phyloP scores from a whole-genome alignment of 2,888 invertebrate genomes.

The Cephus pygmeus region DNA sequence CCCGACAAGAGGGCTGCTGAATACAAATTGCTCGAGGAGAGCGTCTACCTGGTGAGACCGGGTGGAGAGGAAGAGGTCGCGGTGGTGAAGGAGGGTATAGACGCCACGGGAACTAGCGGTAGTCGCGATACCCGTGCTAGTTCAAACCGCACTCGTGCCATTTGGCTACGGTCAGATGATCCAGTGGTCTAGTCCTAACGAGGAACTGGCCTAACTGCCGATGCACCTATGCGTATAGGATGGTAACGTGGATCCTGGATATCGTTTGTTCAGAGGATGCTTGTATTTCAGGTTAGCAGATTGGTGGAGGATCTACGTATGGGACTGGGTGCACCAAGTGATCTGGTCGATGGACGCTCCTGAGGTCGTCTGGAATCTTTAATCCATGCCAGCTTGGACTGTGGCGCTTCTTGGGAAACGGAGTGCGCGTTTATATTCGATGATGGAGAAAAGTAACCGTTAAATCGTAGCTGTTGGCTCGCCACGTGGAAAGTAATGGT shows the following conservation, averaged over 20 bases:
- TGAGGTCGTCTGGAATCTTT: not conserved
- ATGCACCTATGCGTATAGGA: not conserved
- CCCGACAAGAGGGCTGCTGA: slow-evolving; percentile 55
- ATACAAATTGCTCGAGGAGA: slow-evolving; percentile 58
- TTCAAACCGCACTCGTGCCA: not conserved
- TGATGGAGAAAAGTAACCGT: not conserved
- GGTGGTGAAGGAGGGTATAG: slow-evolving; percentile 4
- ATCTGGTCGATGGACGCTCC: not conserved
- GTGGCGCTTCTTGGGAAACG: not conserved
- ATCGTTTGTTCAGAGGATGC: not conserved
- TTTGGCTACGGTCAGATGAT: not conserved
- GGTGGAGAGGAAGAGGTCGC: not conserved
- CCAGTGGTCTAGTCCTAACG: not conserved
- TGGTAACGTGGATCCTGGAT: not conserved
- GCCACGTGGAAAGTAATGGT: slow-evolving; percentile 40
- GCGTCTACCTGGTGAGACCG: slow-evolving; percentile 3
- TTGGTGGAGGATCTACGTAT: not conserved
- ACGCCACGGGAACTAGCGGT: not conserved
- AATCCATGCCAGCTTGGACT: not conserved
- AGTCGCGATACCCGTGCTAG: not conserved
- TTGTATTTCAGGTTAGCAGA: not conserved
- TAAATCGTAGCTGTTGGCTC: not conserved
- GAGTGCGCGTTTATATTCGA: not conserved
- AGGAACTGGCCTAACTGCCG: not conserved
- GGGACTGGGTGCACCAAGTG: not conserved